Conservation (phyloP, 2,888 invertebrate genomes). For the Leistus spinibarbis region DNA sequence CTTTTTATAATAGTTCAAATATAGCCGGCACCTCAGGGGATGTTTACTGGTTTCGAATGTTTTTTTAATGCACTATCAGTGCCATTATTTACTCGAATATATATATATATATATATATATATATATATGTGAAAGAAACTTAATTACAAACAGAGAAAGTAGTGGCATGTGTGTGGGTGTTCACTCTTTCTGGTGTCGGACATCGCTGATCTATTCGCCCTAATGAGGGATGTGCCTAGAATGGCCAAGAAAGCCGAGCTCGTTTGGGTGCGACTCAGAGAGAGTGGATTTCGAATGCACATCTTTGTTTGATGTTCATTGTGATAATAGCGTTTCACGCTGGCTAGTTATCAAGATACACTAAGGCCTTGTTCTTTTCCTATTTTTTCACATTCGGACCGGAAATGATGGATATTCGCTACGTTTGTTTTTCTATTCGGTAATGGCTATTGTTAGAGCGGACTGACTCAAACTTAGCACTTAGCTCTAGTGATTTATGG, state of each 20-base stretch:
- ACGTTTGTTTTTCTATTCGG: not conserved
- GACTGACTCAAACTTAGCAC: not conserved
- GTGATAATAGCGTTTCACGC: constrained; percentile 2
- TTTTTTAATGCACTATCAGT: no score
- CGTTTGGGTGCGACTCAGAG: no score
- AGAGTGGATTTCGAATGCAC: not conserved
- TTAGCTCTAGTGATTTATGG: not conserved
- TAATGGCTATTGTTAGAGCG: not conserved
- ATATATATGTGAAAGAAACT: not conserved
- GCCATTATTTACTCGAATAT: no score
- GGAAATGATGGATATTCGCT: not conserved
- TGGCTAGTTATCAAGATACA: not conserved
- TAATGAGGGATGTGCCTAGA: constrained; percentile 4
- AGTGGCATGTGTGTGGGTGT: not conserved
- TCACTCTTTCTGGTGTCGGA: not conserved
- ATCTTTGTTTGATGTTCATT: not conserved
- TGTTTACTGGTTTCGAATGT: no score
- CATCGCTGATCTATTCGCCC: not conserved
- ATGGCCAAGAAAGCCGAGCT: not conserved
- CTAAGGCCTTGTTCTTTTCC: not conserved
- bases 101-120: no score
- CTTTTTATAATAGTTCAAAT: no score
- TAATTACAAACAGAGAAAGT: not conserved
- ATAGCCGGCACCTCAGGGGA: no score
- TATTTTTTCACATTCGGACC: not conserved